These are phyloP conservation scores for Drosophila melanica DNA, from an alignment of 1,140 invertebrate genomes.

Conservation along the genomic window DNA sequence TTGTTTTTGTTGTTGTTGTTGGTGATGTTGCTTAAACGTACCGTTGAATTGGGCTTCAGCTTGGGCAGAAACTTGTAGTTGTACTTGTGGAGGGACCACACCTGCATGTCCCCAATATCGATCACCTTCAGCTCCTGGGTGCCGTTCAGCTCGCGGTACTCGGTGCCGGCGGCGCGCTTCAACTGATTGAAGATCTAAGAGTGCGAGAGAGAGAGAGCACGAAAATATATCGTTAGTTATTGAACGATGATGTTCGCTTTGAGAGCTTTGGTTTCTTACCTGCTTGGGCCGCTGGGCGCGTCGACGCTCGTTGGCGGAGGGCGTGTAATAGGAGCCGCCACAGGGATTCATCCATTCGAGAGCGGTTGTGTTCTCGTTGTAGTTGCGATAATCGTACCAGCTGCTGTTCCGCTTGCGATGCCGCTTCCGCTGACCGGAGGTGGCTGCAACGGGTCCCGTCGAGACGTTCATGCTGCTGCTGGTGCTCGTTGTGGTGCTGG, in stretches of 20 bases:
- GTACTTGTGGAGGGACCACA: constrained; percentile 74
- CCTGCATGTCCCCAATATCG: constrained; percentile 72
- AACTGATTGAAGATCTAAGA: constrained; percentile 73
- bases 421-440: constrained; percentile 54
- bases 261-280: constrained; percentile 38
- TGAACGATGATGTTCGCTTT: too few relatives aligned
- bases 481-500: constrained; percentile 18
- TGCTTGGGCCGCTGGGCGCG: constrained; percentile 63
- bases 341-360: constrained; percentile 80
- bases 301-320: constrained; percentile 44
- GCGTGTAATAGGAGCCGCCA: constrained; percentile 60
- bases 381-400: constrained; percentile 74
- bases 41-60: constrained; percentile 77
- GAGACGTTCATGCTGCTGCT: background rate
- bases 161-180: constrained; percentile 64
- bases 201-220: background rate
- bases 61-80: constrained; percentile 81
- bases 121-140: constrained; percentile 65
- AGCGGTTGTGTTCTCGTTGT: constrained; percentile 68
- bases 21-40: constrained; percentile 30
- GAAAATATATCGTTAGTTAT: background rate
- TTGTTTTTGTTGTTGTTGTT: too few relatives aligned
- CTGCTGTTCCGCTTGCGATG: constrained; percentile 78
- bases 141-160: constrained; percentile 65
- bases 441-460: background rate